Base-by-base conservation (phyloP, 2,888 invertebrate species). In the Pterostichus madidus region DNA sequence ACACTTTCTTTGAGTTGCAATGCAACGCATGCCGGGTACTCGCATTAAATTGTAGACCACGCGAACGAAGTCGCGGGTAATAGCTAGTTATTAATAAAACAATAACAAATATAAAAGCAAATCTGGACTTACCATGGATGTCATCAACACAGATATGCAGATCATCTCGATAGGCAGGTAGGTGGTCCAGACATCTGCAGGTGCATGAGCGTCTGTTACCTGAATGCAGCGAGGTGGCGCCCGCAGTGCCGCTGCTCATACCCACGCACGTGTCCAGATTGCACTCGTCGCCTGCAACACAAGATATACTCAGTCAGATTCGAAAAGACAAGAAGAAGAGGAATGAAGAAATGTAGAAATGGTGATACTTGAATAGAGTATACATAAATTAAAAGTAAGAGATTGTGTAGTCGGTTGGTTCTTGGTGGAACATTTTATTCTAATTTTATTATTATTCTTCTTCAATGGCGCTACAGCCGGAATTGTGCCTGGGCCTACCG, bases 111-210 rank as follows among this genome's bases (percentile, higher is more conserved):
- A 24, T 24, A 24, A 24, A 24, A 24, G 39, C 1, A 39, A 7
- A 39, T 39, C 6, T 39, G 8, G 3, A 71, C 92, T 92, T 89
- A 96, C 97, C 97, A 89, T 96, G 94, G 86, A 97, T 93, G 88
- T 96, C 95, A 88, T 96, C 95, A 85, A 97, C 96, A 89, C 97
- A 97, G 85, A 96, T 94, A 86, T 94, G 94, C 85, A 95, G 91
- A 89, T 97, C 97, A 89, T 97, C 97, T 84, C 97, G 93, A 91
- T 96, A 97, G 79, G 95, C 94, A 5, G 95, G 95, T 84, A 95
- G 91, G 85, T 94, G 94, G 77, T 92, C 92, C 85, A 95, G 94
- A 88, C 97, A 97, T 81, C 94, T 94, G 90, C 97, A 97, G 44
- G 93, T 92, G 90, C 96, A 97, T 46, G 92, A 89, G 78, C 88